phyloP scores from a whole-genome alignment of 2,797 vertebrate genomes.

The Vultur gryphus region DNA sequence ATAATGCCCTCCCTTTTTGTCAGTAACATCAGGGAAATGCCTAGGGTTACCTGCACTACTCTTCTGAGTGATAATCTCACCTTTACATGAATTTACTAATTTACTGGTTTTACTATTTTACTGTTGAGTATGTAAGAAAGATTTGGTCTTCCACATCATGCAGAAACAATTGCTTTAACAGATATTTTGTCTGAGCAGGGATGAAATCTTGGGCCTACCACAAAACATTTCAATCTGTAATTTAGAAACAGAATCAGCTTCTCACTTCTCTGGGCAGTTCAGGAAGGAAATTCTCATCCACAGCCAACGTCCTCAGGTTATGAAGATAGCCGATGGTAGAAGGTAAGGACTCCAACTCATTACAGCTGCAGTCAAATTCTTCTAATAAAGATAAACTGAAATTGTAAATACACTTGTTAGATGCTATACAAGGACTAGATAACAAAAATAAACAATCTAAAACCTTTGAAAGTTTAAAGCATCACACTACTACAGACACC shows the following conservation, averaged over 20 bases:
- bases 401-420: slow-evolving; percentile 41
- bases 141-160: fast-evolving
- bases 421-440: neutral
- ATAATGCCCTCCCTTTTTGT: fast-evolving
- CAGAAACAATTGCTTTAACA: neutral
- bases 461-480: neutral
- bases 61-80: neutral
- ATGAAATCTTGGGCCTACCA: neutral
- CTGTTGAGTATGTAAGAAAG: neutral
- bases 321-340: slow-evolving; percentile 93
- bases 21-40: neutral
- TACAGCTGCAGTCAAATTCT: slow-evolving; percentile 98
- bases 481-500: neutral
- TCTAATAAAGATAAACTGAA: slow-evolving; percentile 94
- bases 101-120: neutral
- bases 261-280: slow-evolving; percentile 95
- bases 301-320: slow-evolving; percentile 92
- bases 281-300: slow-evolving; percentile 95
- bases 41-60: fast-evolving
- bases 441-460: neutral
- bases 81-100: neutral
- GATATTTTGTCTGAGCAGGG: neutral
- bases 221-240: neutral
- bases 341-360: slow-evolving; percentile 94
- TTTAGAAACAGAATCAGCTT: neutral